Evolutionary conservation across 2,888 invertebrate genomes (phyloP), one percentile per base, ranked within the genome.

Genomic region (Helobdella robusta): DNA sequence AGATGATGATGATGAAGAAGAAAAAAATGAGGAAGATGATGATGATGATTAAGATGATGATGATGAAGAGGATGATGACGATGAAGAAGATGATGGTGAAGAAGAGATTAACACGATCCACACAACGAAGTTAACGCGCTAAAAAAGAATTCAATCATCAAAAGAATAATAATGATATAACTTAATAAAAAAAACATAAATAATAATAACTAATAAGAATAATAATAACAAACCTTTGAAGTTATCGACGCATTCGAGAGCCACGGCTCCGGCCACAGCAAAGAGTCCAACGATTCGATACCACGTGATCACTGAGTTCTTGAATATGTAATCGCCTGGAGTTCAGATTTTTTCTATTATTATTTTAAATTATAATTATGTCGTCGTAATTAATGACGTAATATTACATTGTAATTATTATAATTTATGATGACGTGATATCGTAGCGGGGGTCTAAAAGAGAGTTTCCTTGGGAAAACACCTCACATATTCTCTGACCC

Each of bases 271-370:
- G 23, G 77, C 77, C 68, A 81, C 79, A 5, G 78, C 75, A 69
- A 80, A 78, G 68, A 81, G 70, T 28, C 78, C 79, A n/a, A 80
- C 78, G 34, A 80, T 71, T 65, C 79, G 68, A 0, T 79, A 79
- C 81, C 81, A 81, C 69, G 78, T 78, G 28, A 78, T 74, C 46
- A 78, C 78, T 65, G 78, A 77, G 65, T 70, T 72, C 68, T 80
- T 80, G 32, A 80, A 71, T 72, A 71, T 87, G 76, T 74, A 89
- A 58, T 68, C 68, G 4, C 68, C 67, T 61, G 61, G n/a, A n/a
- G n/a, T n/a, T n/a, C n/a, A n/a, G n/a, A n/a, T n/a, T n/a, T n/a
- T n/a, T n/a, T n/a, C n/a, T n/a, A n/a, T n/a, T n/a, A n/a, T n/a
- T n/a, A n/a, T n/a, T n/a, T n/a, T n/a, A n/a, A n/a, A n/a, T n/a